Evolutionary conservation across 2,113 vertebrate species (phyloP).

Genomic region (Thalassarche chlororhynchos): DNA sequence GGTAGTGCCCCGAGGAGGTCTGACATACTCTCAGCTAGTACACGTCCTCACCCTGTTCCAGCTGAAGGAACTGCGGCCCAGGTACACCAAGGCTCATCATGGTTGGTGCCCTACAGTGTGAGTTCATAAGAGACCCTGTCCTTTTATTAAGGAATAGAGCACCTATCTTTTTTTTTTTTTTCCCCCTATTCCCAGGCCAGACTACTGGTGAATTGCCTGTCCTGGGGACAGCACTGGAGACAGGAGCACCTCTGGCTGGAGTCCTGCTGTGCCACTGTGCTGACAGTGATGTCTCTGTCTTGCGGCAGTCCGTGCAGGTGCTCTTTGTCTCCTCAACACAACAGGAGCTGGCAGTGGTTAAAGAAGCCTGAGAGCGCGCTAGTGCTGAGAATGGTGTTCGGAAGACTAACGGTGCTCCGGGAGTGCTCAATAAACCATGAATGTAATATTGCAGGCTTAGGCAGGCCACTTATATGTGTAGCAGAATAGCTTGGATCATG

Average conservation of each 20-base stretch:
- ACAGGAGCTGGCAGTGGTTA: background rate
- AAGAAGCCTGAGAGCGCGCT: background rate
- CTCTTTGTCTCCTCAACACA: background rate
- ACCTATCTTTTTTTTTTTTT: background rate
- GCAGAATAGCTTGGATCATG: background rate
- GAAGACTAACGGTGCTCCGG: accelerated
- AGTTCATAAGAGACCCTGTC: background rate
- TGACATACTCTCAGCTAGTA: background rate
- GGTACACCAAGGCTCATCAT: background rate
- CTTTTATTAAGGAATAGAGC: background rate
- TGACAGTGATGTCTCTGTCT: background rate
- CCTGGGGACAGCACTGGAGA: background rate
- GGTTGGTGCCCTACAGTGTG: background rate
- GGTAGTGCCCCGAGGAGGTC: background rate
- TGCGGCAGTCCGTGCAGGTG: background rate
- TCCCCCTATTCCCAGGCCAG: background rate
- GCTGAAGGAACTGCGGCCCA: background rate
- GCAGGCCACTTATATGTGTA: background rate
- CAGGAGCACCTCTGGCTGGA: background rate
- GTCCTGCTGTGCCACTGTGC: background rate
- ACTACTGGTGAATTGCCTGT: background rate
- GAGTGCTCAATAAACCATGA: background rate
- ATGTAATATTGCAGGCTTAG: background rate
- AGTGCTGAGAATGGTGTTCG: background rate
- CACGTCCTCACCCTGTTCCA: background rate